phyloP scores from a whole-genome alignment of 1,140 invertebrate genomes.

The Agrilus planipennis region DNA sequence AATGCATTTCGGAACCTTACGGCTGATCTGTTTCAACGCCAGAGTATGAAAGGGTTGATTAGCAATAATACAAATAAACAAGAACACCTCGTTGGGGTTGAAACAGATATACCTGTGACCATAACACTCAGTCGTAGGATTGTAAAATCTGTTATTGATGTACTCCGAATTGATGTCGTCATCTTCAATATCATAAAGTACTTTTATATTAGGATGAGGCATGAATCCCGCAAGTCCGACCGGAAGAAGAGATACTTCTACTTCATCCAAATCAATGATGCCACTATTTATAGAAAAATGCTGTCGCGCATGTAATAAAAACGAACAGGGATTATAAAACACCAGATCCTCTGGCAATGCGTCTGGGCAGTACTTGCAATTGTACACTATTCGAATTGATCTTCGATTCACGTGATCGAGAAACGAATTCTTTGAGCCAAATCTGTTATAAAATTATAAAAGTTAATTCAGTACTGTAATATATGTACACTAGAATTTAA shows the following conservation, averaged over 20 bases:
- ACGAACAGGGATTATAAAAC: conserved; percentile 28
- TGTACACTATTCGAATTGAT: conserved; percentile 19
- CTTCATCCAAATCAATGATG: conserved; percentile 20
- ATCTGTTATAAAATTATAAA: conserved; percentile 15
- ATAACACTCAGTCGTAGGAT: conserved; percentile 14
- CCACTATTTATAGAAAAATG: conserved; percentile 19
- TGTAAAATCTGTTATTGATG: conserved; percentile 24
- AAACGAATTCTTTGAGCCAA: conserved; percentile 24
- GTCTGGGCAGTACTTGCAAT: conserved; percentile 20
- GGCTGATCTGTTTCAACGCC: conserved; percentile 20
- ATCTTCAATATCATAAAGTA: conserved; percentile 21
- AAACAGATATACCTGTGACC: conserved; percentile 20
- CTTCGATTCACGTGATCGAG: conserved; percentile 25
- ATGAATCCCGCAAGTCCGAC: conserved; percentile 21
- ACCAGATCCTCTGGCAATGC: conserved; percentile 6
- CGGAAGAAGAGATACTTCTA: conserved; percentile 19
- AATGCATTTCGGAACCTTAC: conserved; percentile 23
- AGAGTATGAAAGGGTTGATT: conserved; percentile 9
- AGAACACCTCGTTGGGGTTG: conserved; percentile 18
- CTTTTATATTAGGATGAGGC: conserved; percentile 17
- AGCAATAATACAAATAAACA: conserved; percentile 7
- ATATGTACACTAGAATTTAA: not conserved
- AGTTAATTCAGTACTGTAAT: not conserved
- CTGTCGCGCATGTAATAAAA: conserved; percentile 24
- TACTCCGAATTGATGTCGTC: conserved; percentile 13